Evolutionary conservation across 2,113 vertebrate species (phyloP).

Genomic region (Siniperca chuatsi): DNA sequence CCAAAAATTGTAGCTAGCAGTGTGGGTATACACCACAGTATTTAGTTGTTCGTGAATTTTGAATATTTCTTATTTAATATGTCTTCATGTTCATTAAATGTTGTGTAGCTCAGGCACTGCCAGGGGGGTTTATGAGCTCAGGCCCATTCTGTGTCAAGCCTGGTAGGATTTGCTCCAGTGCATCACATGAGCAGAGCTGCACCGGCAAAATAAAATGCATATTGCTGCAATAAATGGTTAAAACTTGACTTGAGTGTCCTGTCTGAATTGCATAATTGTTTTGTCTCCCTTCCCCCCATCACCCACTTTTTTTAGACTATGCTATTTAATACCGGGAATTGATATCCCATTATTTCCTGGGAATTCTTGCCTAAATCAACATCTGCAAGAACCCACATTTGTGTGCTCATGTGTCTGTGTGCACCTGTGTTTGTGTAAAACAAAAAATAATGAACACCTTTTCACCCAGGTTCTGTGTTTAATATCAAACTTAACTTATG

Average conservation of each 20-base stretch:
- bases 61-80: too few relatives aligned
- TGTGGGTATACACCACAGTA: too few relatives aligned
- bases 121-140: background rate
- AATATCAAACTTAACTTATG: too few relatives aligned
- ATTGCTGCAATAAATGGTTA: background rate
- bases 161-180: background rate
- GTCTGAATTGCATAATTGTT: background rate
- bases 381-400: background rate
- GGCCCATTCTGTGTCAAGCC: background rate
- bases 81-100: background rate
- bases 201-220: background rate
- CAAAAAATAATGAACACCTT: too few relatives aligned
- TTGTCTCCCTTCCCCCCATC: background rate
- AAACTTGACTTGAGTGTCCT: background rate
- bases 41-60: too few relatives aligned
- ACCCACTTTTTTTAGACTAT: background rate
- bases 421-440: background rate
- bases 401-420: background rate
- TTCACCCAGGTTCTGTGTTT: too few relatives aligned
- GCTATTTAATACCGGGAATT: background rate
- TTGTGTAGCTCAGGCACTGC: background rate
- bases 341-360: background rate
- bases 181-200: background rate
- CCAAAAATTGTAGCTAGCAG: too few relatives aligned
- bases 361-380: background rate